Evolutionary conservation across 2,888 invertebrate genomes (phyloP), one percentile per base, ranked within the genome.

Genomic region (Parnassius smintheus): DNA sequence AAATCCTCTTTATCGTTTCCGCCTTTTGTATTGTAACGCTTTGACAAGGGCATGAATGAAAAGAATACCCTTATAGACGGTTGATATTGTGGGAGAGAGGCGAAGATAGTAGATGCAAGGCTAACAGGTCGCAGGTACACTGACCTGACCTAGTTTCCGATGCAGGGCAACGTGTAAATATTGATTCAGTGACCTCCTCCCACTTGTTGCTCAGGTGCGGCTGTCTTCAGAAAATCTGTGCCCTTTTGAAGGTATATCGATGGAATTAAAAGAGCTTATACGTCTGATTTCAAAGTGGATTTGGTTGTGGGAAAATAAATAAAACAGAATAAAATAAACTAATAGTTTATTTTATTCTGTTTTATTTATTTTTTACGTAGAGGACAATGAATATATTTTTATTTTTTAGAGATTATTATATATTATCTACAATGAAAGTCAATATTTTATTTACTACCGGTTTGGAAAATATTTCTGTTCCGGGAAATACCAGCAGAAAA

Each of bases 141-240:
- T 84, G 90, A 87, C 90, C 89, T 89, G 89, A 86, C 91, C 91
- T 71, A 91, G 78, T 85, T 91, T 78, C 69, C 71, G 82, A 72
- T 88, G 90, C 88, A 87, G 86, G 82, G 80, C 75, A 76, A 74
- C 77, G 81, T 80, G 85, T 88, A 86, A 85, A 88, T 90, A 90
- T 91, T 89, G 90, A 91, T 90, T 91, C 78, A 80, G 81, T 82
- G 82, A 82, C 81, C 82, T 78, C 70, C 56, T 75, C 75, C 73
- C 75, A 90, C 90, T 84, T 90, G 90, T 90, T 89, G 90, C 84
- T 75, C 72, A 73, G 76, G 77, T 73, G 72, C 61, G 67, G 71
- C 71, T 12, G 72, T 62, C 70, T 73, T 69, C 68, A 66, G 74
- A 72, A 74, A 68, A 61, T 68, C 62, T 51, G 48, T 48, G 49